These are phyloP conservation scores for Volucella inanis DNA, from an alignment of 2,888 invertebrate species.

Conservation along the genomic window DNA sequence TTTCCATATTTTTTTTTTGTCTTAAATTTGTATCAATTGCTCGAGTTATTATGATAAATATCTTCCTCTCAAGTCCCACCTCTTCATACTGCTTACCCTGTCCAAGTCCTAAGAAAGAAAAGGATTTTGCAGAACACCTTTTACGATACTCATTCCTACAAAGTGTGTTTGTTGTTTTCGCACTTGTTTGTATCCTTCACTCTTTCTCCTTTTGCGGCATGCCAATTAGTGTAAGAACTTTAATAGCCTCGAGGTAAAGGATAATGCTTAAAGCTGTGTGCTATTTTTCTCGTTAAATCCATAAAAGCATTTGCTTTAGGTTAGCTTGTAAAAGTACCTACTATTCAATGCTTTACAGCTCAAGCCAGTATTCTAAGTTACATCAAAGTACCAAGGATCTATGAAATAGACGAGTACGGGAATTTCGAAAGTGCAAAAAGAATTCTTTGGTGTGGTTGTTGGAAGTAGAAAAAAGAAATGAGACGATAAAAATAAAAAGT, in stretches of 20 bases:
- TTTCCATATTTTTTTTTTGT: background rate
- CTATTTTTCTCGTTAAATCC: conserved; percentile 40
- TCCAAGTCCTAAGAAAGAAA: background rate
- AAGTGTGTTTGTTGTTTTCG: background rate
- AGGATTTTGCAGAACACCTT: conserved; percentile 16
- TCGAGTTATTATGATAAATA: conserved; percentile 49
- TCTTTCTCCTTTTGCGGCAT: conserved; percentile 18
- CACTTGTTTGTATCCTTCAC: background rate
- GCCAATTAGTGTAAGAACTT: conserved; percentile 49
- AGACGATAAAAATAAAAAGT: background rate
- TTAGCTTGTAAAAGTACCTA: background rate
- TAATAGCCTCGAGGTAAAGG: conserved; percentile 44
- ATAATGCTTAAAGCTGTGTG: conserved; percentile 32
- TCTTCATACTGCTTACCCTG: conserved; percentile 26
- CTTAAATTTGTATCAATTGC: conserved; percentile 58
- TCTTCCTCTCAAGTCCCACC: conserved; percentile 34
- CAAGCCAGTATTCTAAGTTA: background rate
- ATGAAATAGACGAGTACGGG: background rate
- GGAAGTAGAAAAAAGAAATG: background rate
- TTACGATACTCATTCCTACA: background rate
- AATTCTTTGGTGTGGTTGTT: conserved; percentile 6
- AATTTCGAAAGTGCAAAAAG: background rate
- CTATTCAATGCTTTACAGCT: conserved; percentile 13
- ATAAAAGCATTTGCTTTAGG: conserved; percentile 22
- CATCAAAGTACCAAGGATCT: background rate